phyloP scores from a whole-genome alignment of 2,888 invertebrate species.

The Rotaria macrura region DNA sequence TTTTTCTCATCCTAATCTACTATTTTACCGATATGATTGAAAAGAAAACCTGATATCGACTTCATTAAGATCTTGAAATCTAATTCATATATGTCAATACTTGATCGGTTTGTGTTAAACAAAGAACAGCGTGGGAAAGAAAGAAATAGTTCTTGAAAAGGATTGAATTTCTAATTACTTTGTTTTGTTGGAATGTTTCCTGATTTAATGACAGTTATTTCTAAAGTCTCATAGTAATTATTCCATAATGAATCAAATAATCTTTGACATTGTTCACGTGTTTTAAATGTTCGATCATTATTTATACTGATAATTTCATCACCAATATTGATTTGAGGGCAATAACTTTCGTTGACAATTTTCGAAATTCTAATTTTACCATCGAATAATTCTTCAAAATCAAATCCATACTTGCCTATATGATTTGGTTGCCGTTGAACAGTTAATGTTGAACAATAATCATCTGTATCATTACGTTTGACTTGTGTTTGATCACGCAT shows the following conservation, averaged over 20 bases:
- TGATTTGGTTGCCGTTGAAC: not conserved
- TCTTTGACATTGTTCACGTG: not conserved
- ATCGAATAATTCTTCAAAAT: not conserved
- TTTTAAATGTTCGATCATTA: not conserved
- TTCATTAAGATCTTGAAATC: too few relatives aligned
- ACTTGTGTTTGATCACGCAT: not conserved
- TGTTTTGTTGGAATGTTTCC: not conserved
- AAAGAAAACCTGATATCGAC: too few relatives aligned
- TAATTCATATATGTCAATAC: too few relatives aligned
- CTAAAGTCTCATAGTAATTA: not conserved
- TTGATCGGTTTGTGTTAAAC: too few relatives aligned
- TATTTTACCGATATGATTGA: too few relatives aligned
- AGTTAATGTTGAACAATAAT: not conserved
- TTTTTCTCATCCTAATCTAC: too few relatives aligned
- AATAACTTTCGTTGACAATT: not conserved
- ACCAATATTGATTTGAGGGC: not conserved
- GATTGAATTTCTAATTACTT: not conserved
- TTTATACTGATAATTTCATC: not conserved
- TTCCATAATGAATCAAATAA: not conserved
- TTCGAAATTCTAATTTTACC: not conserved
- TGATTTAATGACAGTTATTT: not conserved
- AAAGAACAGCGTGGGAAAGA: too few relatives aligned
- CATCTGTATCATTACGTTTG: not conserved
- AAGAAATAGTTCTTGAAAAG: not conserved
- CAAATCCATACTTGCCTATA: not conserved